Percentiles rank a stretch among this genome's conserved stretches.
phyloP scores from a whole-genome alignment of 2,113 vertebrate species.

The Halichoerus grypus region DNA sequence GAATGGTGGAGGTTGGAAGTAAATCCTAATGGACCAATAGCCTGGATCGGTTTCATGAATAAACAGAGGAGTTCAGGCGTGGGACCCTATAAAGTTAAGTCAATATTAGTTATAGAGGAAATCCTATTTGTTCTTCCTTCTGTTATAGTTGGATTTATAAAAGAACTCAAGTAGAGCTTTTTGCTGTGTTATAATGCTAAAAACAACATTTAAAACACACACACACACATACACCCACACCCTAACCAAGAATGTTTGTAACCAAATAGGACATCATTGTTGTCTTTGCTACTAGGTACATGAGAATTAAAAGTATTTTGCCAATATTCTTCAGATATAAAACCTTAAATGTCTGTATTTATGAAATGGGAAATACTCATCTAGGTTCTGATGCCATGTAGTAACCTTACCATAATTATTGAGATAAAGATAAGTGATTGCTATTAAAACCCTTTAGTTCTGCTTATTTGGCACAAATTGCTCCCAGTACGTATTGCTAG shows the following conservation, averaged over 20 bases:
- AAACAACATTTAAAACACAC: not conserved
- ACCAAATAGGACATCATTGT: conserved; percentile 28
- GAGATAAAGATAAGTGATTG: conserved; percentile 38
- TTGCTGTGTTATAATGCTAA: conserved; percentile 57
- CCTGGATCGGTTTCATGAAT: conserved; percentile 73
- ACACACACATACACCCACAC: not conserved
- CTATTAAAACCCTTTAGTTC: conserved; percentile 43
- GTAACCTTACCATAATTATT: conserved; percentile 27
- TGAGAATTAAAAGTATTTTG: conserved; percentile 41
- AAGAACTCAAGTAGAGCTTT: conserved; percentile 54
- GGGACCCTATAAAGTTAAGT: conserved; percentile 79
- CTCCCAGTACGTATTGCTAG: not conserved
- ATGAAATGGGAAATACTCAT: conserved; percentile 22
- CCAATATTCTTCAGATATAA: conserved; percentile 30
- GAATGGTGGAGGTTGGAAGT: conserved; percentile 76
- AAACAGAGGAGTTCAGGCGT: conserved; percentile 75
- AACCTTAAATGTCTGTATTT: conserved; percentile 44
- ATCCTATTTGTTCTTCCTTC: conserved; percentile 77
- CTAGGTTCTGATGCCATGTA: conserved; percentile 6
- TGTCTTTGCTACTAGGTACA: not conserved
- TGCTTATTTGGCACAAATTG: conserved; percentile 15
- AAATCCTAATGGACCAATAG: conserved; percentile 69
- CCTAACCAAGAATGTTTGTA: conserved; percentile 6
- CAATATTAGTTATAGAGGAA: conserved; percentile 80
- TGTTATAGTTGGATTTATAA: conserved; percentile 65